Percentiles rank a stretch among this genome's conserved stretches.
Evolutionary conservation across 2,888 invertebrate genomes (phyloP).

Genomic region (Abrostola tripartita): DNA sequence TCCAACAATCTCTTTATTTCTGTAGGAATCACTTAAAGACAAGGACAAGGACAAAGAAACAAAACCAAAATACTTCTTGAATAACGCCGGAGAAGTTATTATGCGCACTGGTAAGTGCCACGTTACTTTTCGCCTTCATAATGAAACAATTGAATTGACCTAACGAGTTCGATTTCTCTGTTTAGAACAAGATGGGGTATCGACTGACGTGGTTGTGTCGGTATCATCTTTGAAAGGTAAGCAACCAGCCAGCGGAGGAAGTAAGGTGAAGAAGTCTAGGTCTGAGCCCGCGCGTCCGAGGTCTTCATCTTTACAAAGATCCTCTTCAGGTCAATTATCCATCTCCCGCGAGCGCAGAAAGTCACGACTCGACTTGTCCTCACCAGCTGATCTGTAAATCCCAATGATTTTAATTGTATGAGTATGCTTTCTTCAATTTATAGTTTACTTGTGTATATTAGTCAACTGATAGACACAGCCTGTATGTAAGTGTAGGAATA

Average conservation of each 20-base stretch:
- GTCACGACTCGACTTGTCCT: conserved; percentile 80
- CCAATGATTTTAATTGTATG: conserved; percentile 38
- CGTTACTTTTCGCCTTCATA: background rate
- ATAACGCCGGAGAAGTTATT: conserved; percentile 86
- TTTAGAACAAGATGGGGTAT: conserved; percentile 79
- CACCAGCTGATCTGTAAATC: conserved; percentile 78
- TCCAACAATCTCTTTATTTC: conserved; percentile 22
- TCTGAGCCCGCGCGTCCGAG: conserved; percentile 80
- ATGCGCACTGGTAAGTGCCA: conserved; percentile 78
- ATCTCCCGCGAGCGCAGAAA: conserved; percentile 77
- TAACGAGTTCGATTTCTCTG: conserved; percentile 17
- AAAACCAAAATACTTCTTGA: conserved; percentile 85
- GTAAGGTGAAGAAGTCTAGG: conserved; percentile 84
- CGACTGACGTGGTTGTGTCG: conserved; percentile 80
- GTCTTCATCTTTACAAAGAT: conserved; percentile 81
- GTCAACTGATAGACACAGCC: conserved; percentile 4
- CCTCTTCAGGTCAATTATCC: conserved; percentile 80
- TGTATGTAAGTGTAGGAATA: conserved; percentile 24
- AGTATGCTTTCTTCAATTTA: conserved; percentile 11
- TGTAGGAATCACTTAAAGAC: conserved; percentile 80
- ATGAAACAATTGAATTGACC: background rate
- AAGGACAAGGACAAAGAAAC: conserved; percentile 63
- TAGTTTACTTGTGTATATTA: conserved; percentile 14
- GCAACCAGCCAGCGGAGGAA: conserved; percentile 84
- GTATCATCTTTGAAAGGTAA: conserved; percentile 84